Evolutionary conservation across 1,140 invertebrate species (phyloP).

Genomic region (Drosophila kurseongensis): DNA sequence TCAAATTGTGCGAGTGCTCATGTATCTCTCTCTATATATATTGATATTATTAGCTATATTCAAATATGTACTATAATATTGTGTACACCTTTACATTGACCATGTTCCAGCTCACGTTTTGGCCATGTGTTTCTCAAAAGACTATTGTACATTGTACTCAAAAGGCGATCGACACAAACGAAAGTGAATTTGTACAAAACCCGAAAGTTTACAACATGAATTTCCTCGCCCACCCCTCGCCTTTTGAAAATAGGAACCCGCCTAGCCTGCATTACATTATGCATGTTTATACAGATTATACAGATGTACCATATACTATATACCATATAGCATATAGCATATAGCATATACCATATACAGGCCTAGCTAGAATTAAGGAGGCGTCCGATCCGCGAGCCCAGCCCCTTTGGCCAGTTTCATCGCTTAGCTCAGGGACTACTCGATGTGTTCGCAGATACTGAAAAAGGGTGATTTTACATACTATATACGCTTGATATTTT

Average conservation of each 20-base stretch:
- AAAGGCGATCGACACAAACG: conserved; percentile 16
- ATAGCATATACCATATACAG: conserved; percentile 21
- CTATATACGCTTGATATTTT: conserved; percentile 24
- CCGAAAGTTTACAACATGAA: conserved; percentile 22
- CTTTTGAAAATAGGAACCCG: conserved; percentile 52
- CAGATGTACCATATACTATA: conserved; percentile 24
- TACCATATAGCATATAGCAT: conserved; percentile 26
- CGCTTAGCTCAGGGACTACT: conserved; percentile 38
- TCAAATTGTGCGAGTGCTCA: conserved; percentile 49
- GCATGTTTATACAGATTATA: conserved; percentile 37
- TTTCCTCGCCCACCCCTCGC: conserved; percentile 31
- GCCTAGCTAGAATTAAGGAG: conserved; percentile 27
- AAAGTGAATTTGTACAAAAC: conserved; percentile 42
- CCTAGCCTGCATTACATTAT: conserved; percentile 50
- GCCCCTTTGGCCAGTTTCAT: conserved; percentile 27
- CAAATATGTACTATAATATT: conserved; percentile 8
- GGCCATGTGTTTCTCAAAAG: conserved; percentile 42
- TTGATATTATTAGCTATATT: conserved; percentile 26
- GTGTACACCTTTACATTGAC: conserved; percentile 5
- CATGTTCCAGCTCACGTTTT: conserved; percentile 44
- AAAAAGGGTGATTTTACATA: not conserved
- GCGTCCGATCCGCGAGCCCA: not conserved
- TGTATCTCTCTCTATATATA: conserved; percentile 11
- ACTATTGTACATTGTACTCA: conserved; percentile 19
- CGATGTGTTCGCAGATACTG: conserved; percentile 44